Base-by-base conservation (phyloP, 2,888 invertebrate genomes). In the Polydrusus tereticollis region DNA sequence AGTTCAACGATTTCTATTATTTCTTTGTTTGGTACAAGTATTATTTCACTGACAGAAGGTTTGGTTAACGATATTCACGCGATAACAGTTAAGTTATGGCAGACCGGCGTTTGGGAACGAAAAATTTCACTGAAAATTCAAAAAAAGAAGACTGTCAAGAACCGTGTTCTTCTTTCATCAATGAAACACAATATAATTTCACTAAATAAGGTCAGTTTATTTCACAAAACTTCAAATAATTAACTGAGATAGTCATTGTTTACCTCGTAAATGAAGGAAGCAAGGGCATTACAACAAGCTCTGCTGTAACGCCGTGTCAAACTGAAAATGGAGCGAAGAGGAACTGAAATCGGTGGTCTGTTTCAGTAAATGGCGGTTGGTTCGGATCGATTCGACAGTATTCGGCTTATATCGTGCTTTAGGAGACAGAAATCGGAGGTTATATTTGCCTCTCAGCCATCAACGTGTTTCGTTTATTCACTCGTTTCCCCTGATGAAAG, bases 281-380 rank as follows among this genome's bases (percentile, higher is more conserved):
- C 69, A 57, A 38, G 63, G 64, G 62, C 50, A 33, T 29, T 64
- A 69, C 67, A 50, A 73, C 72, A 70, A 65, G 50, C 59, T 69
- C 71, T 38, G 20, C 6, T 60, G 33, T 50, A 68, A 58, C 71
- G 72, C 73, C 76, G 77, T 70, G 75, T 73, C 78, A 73, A 80
- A 81, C 82, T 82, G 78, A 80, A 75, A 67, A 57, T 75, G 63
- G 63, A 58, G 64, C 69, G 43, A 63, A 66, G 55, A 66, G 45
- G 58, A 60, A 21, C 43, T 59, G 43, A 72, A 72, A 69, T 75
- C 69, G 55, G 74, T 73, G 65, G 69, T 73, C 62, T 69, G 76
- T 64, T 75, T 75, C 74, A 76, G 78, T 78, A 77, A 77, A 78
- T 77, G 79, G 80, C 78, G 77, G 78, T 74, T 67, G 71, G 72